Evolutionary conservation across 2,797 vertebrate species (phyloP).

Genomic region (Perdix hodgsoniae): DNA sequence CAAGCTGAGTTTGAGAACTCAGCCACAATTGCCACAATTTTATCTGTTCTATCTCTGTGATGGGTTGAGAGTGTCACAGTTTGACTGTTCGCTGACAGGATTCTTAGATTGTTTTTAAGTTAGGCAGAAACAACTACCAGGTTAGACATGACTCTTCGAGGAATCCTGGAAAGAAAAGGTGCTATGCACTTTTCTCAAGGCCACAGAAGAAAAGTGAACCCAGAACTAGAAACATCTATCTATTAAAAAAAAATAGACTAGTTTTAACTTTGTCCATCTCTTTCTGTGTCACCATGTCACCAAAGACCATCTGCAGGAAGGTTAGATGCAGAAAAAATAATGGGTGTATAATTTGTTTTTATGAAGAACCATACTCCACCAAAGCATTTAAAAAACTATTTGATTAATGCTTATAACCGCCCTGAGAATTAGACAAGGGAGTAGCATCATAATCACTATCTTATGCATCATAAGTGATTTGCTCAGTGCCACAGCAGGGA

Average conservation of each 20-base stretch:
- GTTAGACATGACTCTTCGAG: not conserved
- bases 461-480: not conserved
- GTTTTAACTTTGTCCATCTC: fast-evolving
- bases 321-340: not conserved
- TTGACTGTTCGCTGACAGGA: not conserved
- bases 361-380: not conserved
- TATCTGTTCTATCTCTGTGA: not conserved
- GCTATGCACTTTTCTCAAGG: not conserved
- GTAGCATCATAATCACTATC: not conserved
- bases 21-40: not conserved
- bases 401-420: not conserved
- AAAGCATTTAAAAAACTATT: not conserved
- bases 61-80: not conserved
- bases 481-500: not conserved
- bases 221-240: not conserved
- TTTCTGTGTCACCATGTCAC: not conserved
- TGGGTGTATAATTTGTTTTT: not conserved
- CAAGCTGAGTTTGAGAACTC: not conserved
- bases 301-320: not conserved
- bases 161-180: not conserved
- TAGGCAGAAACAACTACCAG: not conserved
- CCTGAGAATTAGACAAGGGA: not conserved
- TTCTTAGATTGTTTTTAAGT: not conserved
- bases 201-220: not conserved
- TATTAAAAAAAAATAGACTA: not conserved